Percentiles rank a stretch among this genome's conserved stretches.
These are phyloP conservation scores for Uloborus diversus DNA, from an alignment of 1,140 invertebrate genomes.

Conservation along the genomic window DNA sequence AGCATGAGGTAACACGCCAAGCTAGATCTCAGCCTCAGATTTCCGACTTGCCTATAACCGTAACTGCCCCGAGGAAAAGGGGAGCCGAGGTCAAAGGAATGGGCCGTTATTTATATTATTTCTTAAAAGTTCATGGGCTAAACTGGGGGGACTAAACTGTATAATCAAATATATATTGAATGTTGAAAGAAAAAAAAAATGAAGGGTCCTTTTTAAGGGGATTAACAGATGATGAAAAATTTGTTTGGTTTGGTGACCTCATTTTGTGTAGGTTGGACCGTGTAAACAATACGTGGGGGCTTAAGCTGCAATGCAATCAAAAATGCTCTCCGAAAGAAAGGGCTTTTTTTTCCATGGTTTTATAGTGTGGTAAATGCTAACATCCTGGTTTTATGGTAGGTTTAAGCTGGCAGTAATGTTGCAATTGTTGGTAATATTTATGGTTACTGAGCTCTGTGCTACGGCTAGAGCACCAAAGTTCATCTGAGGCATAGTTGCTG, in stretches of 20 bases:
- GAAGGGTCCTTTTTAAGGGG: background rate
- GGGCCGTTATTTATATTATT: slow-evolving; percentile 38
- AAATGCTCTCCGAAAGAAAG: too few species aligned
- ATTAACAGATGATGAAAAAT: background rate
- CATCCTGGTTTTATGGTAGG: too few species aligned
- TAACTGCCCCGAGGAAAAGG: background rate
- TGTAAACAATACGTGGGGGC: background rate
- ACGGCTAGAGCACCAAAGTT: too few species aligned
- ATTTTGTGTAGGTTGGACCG: slow-evolving; percentile 2
- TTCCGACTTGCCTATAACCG: background rate
- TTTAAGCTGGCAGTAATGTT: too few species aligned
- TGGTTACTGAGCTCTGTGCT: too few species aligned
- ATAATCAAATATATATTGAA: background rate
- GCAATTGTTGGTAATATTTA: too few species aligned
- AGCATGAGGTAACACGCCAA: background rate
- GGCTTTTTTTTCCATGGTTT: too few species aligned
- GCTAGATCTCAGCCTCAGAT: background rate
- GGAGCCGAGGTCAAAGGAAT: background rate
- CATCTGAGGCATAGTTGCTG: too few species aligned
- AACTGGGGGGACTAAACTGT: background rate
- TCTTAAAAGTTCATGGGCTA: slow-evolving; percentile 18
- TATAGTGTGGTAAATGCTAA: too few species aligned
- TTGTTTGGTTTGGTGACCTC: slow-evolving; percentile 19
- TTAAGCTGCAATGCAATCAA: slow-evolving; percentile 29
- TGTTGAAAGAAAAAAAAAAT: background rate